Evolutionary conservation across 2,113 vertebrate genomes (phyloP).

Genomic region (Rissa tridactyla): DNA sequence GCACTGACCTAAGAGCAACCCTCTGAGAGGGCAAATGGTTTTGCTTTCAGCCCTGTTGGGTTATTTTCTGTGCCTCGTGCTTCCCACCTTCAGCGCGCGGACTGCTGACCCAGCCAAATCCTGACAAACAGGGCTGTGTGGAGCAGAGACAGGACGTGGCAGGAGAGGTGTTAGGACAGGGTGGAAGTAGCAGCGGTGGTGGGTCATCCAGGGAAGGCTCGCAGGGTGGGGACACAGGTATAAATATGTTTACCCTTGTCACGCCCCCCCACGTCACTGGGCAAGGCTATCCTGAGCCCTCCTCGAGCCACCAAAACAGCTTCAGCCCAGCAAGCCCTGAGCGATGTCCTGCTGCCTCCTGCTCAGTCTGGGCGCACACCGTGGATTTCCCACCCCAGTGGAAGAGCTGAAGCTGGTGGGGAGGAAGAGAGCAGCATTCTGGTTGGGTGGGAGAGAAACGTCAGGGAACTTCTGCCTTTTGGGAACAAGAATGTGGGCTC

Average conservation of each 20-base stretch:
- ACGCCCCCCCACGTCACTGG: accelerated
- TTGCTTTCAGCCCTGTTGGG: neutral
- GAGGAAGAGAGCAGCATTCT: neutral
- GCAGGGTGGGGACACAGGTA: neutral
- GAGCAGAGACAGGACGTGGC: accelerated
- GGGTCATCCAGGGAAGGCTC: neutral
- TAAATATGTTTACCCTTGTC: neutral
- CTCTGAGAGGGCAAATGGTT: neutral
- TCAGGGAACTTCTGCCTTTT: neutral
- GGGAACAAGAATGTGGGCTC: neutral
- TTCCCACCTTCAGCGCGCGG: neutral
- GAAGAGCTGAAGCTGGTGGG: neutral
- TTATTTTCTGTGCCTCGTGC: neutral
- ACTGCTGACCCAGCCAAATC: neutral
- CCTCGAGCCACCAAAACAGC: neutral
- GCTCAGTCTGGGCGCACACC: accelerated
- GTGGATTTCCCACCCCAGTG: accelerated
- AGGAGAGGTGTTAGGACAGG: neutral
- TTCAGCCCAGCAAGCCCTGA: neutral
- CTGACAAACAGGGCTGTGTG: neutral
- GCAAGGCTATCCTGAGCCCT: neutral
- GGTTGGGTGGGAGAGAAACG: neutral
- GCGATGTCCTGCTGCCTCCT: neutral
- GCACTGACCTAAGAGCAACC: neutral
- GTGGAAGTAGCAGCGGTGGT: neutral